Conservation (phyloP, 2,888 invertebrate species). For the Pyralis farinalis region DNA sequence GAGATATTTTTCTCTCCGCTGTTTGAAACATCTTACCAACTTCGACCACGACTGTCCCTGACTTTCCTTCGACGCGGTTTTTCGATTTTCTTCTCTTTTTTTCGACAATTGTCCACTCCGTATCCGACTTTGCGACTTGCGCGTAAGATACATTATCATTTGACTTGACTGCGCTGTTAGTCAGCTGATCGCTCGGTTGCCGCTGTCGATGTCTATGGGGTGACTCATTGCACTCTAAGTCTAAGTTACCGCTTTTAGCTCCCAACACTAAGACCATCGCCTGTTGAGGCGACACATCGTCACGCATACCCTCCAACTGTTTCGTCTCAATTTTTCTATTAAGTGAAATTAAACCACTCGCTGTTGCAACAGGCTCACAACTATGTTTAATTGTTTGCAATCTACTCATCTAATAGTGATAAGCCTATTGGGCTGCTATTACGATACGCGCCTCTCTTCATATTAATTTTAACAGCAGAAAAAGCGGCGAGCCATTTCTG, state of each 20-base stretch:
- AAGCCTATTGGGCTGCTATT: conserved; percentile 14
- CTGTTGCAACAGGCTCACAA: background rate
- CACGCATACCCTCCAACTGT: conserved; percentile 1
- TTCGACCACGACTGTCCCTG: background rate
- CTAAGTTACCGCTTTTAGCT: background rate
- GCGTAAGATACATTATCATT: background rate
- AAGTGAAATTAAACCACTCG: background rate
- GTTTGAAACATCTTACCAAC: conserved; percentile 16
- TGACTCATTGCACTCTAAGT: background rate
- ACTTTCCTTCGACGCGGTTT: conserved; percentile 1
- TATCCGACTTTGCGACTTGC: background rate
- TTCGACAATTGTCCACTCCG: background rate
- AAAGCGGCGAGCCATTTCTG: conserved; percentile 9
- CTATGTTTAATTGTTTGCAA: background rate
- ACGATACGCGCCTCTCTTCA: conserved; percentile 13
- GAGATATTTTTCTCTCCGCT: conserved; percentile 18
- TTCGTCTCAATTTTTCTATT: conserved; percentile 2
- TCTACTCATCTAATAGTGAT: conserved; percentile 6
- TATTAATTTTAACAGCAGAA: conserved; percentile 10
- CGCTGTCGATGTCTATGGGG: background rate
- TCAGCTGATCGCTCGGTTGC: background rate
- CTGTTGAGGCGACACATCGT: background rate
- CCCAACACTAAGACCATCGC: background rate
- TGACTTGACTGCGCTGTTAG: background rate
- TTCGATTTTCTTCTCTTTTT: background rate